Conservation (phyloP, 1,140 invertebrate species). For the Pogonognathellus flavescens region DNA sequence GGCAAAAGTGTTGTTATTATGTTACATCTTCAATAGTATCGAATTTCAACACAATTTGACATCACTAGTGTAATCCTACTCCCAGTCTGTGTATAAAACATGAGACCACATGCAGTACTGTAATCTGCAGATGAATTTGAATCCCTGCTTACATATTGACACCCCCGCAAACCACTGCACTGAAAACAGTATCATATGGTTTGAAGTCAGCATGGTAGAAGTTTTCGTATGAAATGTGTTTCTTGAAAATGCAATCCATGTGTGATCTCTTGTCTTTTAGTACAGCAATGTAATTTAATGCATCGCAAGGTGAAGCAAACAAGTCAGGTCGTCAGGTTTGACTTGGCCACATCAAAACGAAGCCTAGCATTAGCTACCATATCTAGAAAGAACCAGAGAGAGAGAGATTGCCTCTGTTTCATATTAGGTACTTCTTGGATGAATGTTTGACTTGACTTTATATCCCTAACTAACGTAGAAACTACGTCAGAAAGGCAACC, state of each 20-base stretch:
- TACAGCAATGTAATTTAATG: too few species aligned
- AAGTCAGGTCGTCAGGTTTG: slow-evolving; percentile 34
- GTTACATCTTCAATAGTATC: slow-evolving; percentile 10
- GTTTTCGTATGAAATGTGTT: slow-evolving; percentile 9
- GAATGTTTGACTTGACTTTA: not conserved
- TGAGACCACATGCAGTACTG: not conserved
- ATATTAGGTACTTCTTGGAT: not conserved
- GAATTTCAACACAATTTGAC: slow-evolving; percentile 3
- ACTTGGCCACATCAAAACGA: slow-evolving; percentile 43
- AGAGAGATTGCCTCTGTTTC: slow-evolving; percentile 31
- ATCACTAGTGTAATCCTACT: not conserved
- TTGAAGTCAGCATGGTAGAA: not conserved
- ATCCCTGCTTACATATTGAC: slow-evolving; percentile 22
- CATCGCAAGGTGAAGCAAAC: not conserved
- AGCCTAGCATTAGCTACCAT: slow-evolving; percentile 31
- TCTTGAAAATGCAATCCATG: not conserved
- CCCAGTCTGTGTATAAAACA: not conserved
- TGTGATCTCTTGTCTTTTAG: not conserved
- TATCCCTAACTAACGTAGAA: not conserved
- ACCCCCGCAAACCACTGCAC: slow-evolving; percentile 28
- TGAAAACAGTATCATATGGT: not conserved
- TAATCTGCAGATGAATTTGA: slow-evolving; percentile 2
- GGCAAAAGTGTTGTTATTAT: slow-evolving; percentile 5
- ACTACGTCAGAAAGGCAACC: slow-evolving; percentile 26
- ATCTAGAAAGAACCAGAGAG: not conserved